Conservation (phyloP, 2,113 vertebrate species). For the Nasalis larvatus region DNA sequence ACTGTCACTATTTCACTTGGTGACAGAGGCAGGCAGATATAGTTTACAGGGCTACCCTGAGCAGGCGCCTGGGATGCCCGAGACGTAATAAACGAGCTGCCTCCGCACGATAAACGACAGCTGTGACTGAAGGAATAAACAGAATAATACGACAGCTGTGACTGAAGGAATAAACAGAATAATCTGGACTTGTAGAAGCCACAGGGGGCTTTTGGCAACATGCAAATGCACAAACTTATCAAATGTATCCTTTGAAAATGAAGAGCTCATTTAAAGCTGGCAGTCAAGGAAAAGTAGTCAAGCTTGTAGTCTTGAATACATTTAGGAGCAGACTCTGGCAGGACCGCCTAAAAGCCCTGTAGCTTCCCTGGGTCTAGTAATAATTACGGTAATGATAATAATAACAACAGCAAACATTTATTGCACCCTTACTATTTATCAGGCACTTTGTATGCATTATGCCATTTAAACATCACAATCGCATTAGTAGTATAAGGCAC, state of each 20-base stretch:
- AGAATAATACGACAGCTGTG: slow-evolving; percentile 78
- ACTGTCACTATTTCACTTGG: not conserved
- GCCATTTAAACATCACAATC: too few relatives aligned
- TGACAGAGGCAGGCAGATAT: slow-evolving; percentile 47
- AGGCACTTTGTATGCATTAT: not conserved
- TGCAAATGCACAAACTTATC: slow-evolving; percentile 80
- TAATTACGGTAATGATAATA: not conserved
- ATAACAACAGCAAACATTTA: not conserved
- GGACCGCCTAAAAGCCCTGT: fast-evolving
- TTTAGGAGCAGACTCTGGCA: not conserved
- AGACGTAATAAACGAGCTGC: slow-evolving; percentile 76
- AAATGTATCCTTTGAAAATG: slow-evolving; percentile 80
- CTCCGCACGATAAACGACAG: slow-evolving; percentile 80
- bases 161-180: slow-evolving; percentile 86
- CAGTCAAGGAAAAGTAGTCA: slow-evolving; percentile 68
- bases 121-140: slow-evolving; percentile 83
- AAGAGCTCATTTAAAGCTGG: slow-evolving; percentile 80
- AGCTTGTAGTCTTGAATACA: slow-evolving; percentile 21
- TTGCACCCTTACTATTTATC: not conserved
- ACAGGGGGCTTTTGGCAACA: slow-evolving; percentile 79
- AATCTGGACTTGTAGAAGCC: slow-evolving; percentile 84
- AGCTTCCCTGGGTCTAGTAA: not conserved
- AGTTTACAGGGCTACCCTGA: slow-evolving; percentile 69
- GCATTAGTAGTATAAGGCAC: not conserved
- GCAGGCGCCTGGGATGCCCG: slow-evolving; percentile 73